Conservation (phyloP, 2,797 vertebrate genomes). For the Periparus ater region DNA sequence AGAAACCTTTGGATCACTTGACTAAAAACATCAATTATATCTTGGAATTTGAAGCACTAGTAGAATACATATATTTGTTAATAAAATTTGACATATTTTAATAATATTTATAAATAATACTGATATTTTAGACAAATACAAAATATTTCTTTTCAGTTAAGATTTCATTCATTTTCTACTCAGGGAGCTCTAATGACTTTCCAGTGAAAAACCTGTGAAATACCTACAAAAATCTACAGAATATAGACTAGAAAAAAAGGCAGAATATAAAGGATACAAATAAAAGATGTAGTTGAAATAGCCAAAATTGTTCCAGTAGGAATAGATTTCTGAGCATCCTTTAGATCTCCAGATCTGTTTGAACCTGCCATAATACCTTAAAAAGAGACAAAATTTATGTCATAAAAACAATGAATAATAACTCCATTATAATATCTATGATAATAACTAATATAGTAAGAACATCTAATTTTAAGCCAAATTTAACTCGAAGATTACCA, state of each 20-base stretch:
- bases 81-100: not conserved
- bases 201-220: not conserved
- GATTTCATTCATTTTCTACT: not conserved
- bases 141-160: not conserved
- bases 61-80: not conserved
- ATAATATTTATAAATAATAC: not conserved
- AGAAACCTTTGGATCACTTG: not conserved
- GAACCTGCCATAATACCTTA: conserved; percentile 97
- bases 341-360: conserved; percentile 93
- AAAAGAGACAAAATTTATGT: not conserved
- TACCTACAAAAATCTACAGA: not conserved
- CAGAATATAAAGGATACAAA: conserved; percentile 87
- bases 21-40: not conserved
- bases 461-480: not conserved
- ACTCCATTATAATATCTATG: not conserved
- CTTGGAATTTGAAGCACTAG: not conserved
- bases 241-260: not conserved
- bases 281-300: conserved; percentile 90
- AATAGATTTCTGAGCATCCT: conserved; percentile 94
- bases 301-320: conserved; percentile 94
- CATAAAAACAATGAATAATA: conserved; percentile 36
- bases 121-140: not conserved
- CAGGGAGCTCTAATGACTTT: not conserved
- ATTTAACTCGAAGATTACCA: not conserved
- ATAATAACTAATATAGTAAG: not conserved